Percentiles rank a stretch among this genome's conserved stretches.
Evolutionary conservation across 2,113 vertebrate species (phyloP).

Genomic region (Zosterops japonicus): DNA sequence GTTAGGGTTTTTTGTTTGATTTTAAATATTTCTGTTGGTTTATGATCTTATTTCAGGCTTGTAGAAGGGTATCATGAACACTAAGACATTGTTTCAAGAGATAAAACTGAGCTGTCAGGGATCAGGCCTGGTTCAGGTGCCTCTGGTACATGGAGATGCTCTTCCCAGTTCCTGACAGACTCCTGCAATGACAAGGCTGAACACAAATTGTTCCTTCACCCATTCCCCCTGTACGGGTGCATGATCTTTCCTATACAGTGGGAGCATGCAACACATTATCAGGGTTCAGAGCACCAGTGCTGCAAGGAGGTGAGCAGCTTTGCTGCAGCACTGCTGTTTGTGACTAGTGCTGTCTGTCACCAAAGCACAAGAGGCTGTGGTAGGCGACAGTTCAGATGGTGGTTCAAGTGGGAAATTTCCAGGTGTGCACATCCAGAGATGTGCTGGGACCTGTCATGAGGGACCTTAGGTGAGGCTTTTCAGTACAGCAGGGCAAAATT

Average conservation of each 20-base stretch:
- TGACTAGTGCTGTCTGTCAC: not conserved
- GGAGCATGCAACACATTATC: no score
- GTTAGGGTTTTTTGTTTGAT: not conserved
- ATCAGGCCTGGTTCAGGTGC: not conserved
- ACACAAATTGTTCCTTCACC: not conserved
- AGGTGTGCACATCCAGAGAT: not conserved
- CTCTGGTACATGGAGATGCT: not conserved
- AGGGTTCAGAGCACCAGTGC: rapidly evolving
- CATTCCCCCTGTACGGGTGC: no score
- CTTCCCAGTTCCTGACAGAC: not conserved
- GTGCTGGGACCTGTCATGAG: not conserved
- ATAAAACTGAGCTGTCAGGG: not conserved
- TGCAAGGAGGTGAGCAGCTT: not conserved
- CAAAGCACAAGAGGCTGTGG: not conserved
- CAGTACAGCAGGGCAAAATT: not conserved
- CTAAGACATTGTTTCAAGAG: not conserved
- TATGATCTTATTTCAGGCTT: not conserved
- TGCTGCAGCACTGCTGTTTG: not conserved
- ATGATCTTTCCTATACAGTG: not conserved
- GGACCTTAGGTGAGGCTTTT: not conserved
- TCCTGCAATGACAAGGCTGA: not conserved
- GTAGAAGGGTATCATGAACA: not conserved
- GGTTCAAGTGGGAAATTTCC: not conserved
- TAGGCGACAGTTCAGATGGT: not conserved
- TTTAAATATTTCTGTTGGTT: not conserved